Evolutionary conservation across 2,797 vertebrate species (phyloP).

Genomic region (Gymnodraco acuticeps): DNA sequence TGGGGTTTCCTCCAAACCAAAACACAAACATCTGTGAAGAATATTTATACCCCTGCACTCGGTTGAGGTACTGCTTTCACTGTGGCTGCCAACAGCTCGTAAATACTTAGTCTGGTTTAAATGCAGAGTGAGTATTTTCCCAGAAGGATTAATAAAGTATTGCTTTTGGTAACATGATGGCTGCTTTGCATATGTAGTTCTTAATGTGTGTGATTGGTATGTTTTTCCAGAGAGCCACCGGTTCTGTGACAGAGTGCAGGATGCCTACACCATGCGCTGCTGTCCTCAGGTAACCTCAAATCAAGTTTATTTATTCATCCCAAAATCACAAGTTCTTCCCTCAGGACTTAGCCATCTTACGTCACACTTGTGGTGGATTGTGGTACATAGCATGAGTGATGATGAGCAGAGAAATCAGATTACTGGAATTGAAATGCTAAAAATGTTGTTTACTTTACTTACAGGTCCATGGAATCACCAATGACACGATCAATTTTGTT

Average conservation of each 20-base stretch:
- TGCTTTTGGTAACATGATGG: slow-evolving; percentile 9
- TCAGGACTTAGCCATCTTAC: neutral
- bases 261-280: slow-evolving; percentile 97
- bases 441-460: neutral
- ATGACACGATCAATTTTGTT: slow-evolving; percentile 96
- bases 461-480: slow-evolving; percentile 94
- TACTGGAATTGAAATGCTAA: neutral
- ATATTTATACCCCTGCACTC: slow-evolving; percentile 7
- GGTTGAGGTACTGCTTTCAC: slow-evolving; percentile 10
- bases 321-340: slow-evolving; percentile 14
- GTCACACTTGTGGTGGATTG: neutral
- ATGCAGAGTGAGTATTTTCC: slow-evolving; percentile 1
- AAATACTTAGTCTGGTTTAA: slow-evolving; percentile 11
- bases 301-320: slow-evolving; percentile 8
- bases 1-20: neutral
- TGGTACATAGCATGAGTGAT: neutral
- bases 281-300: slow-evolving; percentile 93
- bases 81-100: slow-evolving; percentile 14
- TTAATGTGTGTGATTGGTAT: slow-evolving; percentile 29
- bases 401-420: slow-evolving; percentile 4
- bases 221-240: slow-evolving; percentile 92
- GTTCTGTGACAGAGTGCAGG: slow-evolving; percentile 97
- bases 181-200: neutral
- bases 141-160: slow-evolving; percentile 20
- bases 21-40: slow-evolving; percentile 6